Evolutionary conservation across 1,140 invertebrate genomes (phyloP).

Genomic region (Drosophila punjabiensis): DNA sequence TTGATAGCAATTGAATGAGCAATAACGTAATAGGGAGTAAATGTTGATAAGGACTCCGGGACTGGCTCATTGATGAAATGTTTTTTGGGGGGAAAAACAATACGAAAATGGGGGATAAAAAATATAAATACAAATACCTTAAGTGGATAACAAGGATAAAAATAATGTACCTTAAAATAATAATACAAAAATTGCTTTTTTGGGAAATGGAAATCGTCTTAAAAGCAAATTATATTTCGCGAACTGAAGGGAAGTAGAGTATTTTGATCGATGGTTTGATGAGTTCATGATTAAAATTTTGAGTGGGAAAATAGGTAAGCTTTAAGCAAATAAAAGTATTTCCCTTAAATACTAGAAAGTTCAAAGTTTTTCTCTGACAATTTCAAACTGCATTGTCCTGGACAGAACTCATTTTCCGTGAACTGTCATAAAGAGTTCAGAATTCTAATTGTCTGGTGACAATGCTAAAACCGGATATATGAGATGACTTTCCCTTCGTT

Average conservation of each 20-base stretch:
- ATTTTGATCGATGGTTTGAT: background rate
- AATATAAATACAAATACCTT: constrained; percentile 5
- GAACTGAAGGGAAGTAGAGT: background rate
- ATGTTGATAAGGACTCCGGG: constrained; percentile 30
- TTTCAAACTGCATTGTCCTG: background rate
- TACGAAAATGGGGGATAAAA: background rate
- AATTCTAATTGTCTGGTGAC: constrained; percentile 9
- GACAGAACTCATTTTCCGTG: background rate
- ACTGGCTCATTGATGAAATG: constrained; percentile 16
- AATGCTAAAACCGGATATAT: constrained; percentile 24
- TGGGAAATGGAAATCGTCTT: background rate
- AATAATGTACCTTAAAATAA: constrained; percentile 9
- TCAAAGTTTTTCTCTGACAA: background rate
- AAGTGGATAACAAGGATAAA: constrained; percentile 12
- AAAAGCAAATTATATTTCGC: background rate
- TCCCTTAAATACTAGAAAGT: background rate
- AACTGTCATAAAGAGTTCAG: constrained; percentile 23
- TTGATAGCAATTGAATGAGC: constrained; percentile 75
- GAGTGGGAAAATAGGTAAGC: background rate
- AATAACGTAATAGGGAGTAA: constrained; percentile 71
- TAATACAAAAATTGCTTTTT: background rate
- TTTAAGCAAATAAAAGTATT: background rate
- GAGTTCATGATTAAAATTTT: background rate
- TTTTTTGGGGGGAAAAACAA: constrained; percentile 4
- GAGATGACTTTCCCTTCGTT: constrained; percentile 20